These are phyloP conservation scores for Heliangelus exortis DNA, from an alignment of 2,797 vertebrate genomes.

Conservation along the genomic window DNA sequence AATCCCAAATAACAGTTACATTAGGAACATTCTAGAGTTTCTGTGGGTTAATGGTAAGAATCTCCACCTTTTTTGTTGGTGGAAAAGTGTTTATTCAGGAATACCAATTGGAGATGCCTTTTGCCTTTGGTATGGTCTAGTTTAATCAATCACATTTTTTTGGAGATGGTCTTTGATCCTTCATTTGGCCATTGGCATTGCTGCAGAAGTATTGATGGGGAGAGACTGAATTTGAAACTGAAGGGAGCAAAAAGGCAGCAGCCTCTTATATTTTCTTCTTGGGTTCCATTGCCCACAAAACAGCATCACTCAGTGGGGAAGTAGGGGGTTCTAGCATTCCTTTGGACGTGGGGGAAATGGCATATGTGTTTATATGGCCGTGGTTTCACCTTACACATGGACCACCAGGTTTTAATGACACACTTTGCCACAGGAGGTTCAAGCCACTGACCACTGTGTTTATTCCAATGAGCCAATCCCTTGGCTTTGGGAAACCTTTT, in stretches of 20 bases:
- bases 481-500: conserved; percentile 68
- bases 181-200: conserved; percentile 8
- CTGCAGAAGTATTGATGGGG: conserved; percentile 16
- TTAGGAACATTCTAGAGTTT: neutral
- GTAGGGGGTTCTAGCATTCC: conserved; percentile 63
- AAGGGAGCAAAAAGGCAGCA: conserved; percentile 35
- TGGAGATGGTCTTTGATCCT: conserved; percentile 1
- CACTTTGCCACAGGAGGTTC: conserved; percentile 69
- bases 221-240: neutral
- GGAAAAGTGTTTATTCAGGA: neutral
- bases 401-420: conserved; percentile 76
- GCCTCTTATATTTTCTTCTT: conserved; percentile 46
- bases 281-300: conserved; percentile 51
- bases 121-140: neutral
- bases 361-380: conserved; percentile 71
- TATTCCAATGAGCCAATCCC: conserved; percentile 56
- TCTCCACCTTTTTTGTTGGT: neutral
- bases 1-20: neutral
- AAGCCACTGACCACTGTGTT: conserved; percentile 75
- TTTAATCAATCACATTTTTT: conserved; percentile 23
- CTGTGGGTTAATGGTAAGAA: neutral
- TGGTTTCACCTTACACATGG: conserved; percentile 75
- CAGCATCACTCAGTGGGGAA: conserved; percentile 59
- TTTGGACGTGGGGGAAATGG: conserved; percentile 69
- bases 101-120: neutral